These are phyloP conservation scores for Nematolebias whitei DNA, from an alignment of 2,113 vertebrate genomes.

Conservation along the genomic window DNA sequence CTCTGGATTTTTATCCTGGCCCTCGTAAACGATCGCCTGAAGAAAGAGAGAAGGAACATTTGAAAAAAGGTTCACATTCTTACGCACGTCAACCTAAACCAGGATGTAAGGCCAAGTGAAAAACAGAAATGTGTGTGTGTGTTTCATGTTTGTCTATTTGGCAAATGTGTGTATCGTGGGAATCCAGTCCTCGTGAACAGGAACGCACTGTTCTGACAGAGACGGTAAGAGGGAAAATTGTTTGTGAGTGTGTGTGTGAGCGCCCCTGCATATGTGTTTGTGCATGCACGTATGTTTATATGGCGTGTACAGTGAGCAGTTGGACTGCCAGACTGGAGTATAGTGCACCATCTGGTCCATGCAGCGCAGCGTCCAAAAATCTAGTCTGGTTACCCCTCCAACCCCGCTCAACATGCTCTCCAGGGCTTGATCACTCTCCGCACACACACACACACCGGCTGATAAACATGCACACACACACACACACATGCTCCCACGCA, in stretches of 20 bases:
- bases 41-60: slow-evolving; percentile 28
- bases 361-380: slow-evolving; percentile 74
- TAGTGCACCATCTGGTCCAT: slow-evolving; percentile 79
- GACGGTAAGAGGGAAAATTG: slow-evolving; percentile 62
- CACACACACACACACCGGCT: slow-evolving; percentile 23
- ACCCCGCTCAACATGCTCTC: slow-evolving; percentile 78
- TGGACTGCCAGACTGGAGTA: slow-evolving; percentile 81
- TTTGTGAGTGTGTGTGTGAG: slow-evolving; percentile 30
- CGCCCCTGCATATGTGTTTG: slow-evolving; percentile 52
- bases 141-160: slow-evolving; percentile 68
- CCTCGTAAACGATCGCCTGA: slow-evolving; percentile 94
- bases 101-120: slow-evolving; percentile 19
- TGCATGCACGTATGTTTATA: slow-evolving; percentile 67
- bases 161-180: slow-evolving; percentile 69
- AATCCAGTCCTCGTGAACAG: slow-evolving; percentile 66
- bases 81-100: slow-evolving; percentile 2
- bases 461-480: slow-evolving; percentile 10
- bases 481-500: slow-evolving; percentile 38
- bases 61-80: background rate
- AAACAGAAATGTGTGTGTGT: slow-evolving; percentile 41
- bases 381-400: slow-evolving; percentile 79
- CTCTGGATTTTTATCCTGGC: slow-evolving; percentile 98
- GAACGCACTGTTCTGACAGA: slow-evolving; percentile 73
- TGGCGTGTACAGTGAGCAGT: slow-evolving; percentile 77
- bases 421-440: slow-evolving; percentile 73